Percentiles rank a stretch among this genome's conserved stretches.
phyloP scores from a whole-genome alignment of 1,140 invertebrate species.

The Trichoplusia ni region DNA sequence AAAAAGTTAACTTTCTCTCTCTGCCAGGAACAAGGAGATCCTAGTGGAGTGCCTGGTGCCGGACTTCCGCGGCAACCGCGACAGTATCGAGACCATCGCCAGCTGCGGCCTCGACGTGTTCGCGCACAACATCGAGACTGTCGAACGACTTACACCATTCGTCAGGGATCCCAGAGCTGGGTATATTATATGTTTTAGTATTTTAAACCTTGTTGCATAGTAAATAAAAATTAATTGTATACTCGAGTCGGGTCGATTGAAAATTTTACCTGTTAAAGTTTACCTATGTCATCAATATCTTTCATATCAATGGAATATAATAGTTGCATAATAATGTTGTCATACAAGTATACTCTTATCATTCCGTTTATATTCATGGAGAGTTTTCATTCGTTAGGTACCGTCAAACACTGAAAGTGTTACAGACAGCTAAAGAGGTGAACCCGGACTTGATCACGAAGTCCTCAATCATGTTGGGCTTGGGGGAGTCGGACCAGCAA shows the following conservation, averaged over 20 bases:
- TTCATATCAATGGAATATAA: too few relatives aligned
- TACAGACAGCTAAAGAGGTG: conserved; percentile 90
- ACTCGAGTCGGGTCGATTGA: too few relatives aligned
- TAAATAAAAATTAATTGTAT: too few relatives aligned
- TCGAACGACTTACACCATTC: conserved; percentile 92
- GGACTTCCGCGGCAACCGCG: conserved; percentile 94
- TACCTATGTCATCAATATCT: too few relatives aligned
- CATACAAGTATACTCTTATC: neutral
- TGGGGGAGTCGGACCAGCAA: conserved; percentile 97
- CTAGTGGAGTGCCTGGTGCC: conserved; percentile 98
- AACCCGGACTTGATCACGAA: conserved; percentile 95
- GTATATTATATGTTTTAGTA: conserved; percentile 55
- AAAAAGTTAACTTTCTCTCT: neutral
- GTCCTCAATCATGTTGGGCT: conserved; percentile 98
- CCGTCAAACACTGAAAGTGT: conserved; percentile 91
- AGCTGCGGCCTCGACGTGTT: conserved; percentile 95
- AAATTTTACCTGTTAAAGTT: too few relatives aligned
- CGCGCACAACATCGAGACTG: conserved; percentile 99
- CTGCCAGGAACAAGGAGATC: conserved; percentile 89
- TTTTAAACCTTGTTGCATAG: neutral
- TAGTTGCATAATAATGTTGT: neutral
- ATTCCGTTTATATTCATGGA: conserved; percentile 3
- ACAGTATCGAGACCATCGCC: conserved; percentile 90
- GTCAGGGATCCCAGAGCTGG: conserved; percentile 95
- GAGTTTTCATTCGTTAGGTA: conserved; percentile 60